Evolutionary conservation across 2,113 vertebrate genomes (phyloP), one percentile per base, ranked within the genome.

Genomic region (Chinchilla lanigera): DNA sequence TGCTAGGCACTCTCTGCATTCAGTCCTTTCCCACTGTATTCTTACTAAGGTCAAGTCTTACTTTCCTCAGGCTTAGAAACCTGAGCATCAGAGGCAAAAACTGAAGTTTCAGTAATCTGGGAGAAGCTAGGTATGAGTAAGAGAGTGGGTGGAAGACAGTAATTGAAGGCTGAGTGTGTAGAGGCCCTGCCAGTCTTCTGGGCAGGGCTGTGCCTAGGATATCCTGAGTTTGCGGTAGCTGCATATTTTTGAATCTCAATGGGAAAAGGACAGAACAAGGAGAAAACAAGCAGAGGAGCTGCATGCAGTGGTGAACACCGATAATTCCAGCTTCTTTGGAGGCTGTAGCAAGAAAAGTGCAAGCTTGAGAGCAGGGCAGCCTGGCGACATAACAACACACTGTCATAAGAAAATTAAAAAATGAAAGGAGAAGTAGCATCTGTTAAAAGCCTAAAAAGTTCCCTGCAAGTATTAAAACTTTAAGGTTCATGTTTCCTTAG

Each of bases 1-100:
- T 93, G 86, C 30, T 92, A 58, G 28, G 19, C 84, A 80, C 38
- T 90, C 67, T 81, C 38, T 54, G 12, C 30, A n/a, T 93, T 20
- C 22, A 90, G 10, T 19, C 50, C 35, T 82, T 96, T 93, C 41
- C n/a, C 30, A 71, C 17, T 38, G 61, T 86, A 24, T 19, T 22
- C 38, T 28, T 28, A 50, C 93, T 90, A 56, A 94, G 52, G 56
- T 75, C 65, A 94, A 58, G 56, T 75, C 65, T 92, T 89, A 14
- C 20, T 77, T 92, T 96, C 56, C 33, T 86, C 67, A 60, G 93
- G 73, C 78, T 58, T 95, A 44, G 54, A 60, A 44, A 90, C 47
- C 13, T 85, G 52, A 90, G 73, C 56, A 41, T 63, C 58, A 87
- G 47, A 56, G 44, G 71, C 61, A 93, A 26, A 33, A 54, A 81